A percentile compares a stretch with the other conserved stretches of the same genome.
Conservation (phyloP, 2,888 invertebrate species). For the Theretra japonica region DNA sequence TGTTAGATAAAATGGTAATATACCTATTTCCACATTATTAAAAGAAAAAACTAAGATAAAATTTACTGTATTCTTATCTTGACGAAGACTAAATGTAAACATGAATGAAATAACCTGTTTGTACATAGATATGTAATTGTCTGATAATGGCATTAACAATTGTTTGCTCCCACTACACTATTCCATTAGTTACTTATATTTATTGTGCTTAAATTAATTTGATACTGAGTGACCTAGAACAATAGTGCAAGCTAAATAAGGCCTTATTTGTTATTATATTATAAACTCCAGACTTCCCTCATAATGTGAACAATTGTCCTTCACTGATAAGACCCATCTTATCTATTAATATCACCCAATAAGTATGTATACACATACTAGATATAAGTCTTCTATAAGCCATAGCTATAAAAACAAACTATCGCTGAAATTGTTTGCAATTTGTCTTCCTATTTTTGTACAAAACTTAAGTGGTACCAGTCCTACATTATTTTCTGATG, state of each 20-base stretch:
- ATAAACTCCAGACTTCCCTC: too few relatives aligned
- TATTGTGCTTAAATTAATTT: background rate
- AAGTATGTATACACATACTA: too few relatives aligned
- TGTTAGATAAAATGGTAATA: background rate
- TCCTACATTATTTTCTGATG: too few relatives aligned
- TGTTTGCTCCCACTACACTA: background rate
- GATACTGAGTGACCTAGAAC: background rate
- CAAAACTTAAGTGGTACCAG: too few relatives aligned
- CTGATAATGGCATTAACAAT: background rate
- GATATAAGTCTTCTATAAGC: too few relatives aligned
- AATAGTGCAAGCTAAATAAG: background rate
- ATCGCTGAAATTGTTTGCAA: too few relatives aligned
- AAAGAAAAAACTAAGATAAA: background rate
- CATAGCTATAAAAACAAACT: too few relatives aligned
- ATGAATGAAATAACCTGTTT: background rate
- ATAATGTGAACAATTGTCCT: too few relatives aligned
- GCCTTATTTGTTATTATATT: background rate
- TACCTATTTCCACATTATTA: too few relatives aligned
- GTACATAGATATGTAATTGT: background rate
- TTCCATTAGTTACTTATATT: background rate
- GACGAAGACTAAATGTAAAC: slow-evolving; percentile 4
- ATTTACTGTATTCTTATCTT: background rate
- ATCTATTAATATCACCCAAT: too few relatives aligned
- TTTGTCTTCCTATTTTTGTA: too few relatives aligned
- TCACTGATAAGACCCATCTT: too few relatives aligned